Evolutionary conservation across 2,888 invertebrate species (phyloP).

Genomic region (Epiblema foenella): DNA sequence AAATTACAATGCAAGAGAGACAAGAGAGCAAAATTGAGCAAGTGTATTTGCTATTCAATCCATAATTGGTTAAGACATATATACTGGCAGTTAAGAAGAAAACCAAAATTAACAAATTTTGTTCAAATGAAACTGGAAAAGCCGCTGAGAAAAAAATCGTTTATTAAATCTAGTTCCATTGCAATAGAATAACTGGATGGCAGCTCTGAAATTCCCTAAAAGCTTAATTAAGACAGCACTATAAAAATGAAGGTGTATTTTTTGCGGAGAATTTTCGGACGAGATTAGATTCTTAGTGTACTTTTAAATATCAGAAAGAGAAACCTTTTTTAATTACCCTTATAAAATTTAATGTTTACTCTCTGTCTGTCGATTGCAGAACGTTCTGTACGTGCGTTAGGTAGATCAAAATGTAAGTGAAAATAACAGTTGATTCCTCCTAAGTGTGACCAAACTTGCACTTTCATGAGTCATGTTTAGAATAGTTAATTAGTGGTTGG

Average conservation of each 20-base stretch:
- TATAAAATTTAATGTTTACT: not conserved
- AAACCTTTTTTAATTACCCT: not conserved
- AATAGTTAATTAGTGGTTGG: no score
- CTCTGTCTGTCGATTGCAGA: no score
- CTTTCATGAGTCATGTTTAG: no score
- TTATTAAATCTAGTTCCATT: slow-evolving; percentile 19
- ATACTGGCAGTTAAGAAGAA: not conserved
- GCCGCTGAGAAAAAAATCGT: not conserved
- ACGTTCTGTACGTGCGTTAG: no score
- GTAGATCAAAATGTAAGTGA: no score
- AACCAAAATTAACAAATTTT: not conserved
- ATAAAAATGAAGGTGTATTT: slow-evolving; percentile 28
- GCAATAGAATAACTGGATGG: slow-evolving; percentile 25
- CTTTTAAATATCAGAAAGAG: not conserved
- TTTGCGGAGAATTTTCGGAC: slow-evolving; percentile 10
- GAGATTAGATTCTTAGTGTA: not conserved
- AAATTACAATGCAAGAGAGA: not conserved
- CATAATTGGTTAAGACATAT: no score
- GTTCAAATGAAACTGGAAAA: not conserved
- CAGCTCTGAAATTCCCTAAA: slow-evolving; percentile 19
- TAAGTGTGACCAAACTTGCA: no score
- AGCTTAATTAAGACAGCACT: slow-evolving; percentile 19
- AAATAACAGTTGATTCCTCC: no score
- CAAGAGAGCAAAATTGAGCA: not conserved
- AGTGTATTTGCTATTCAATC: no score